Evolutionary conservation across 2,888 invertebrate genomes (phyloP).

Genomic region (Pyrocoelia pectoralis): DNA sequence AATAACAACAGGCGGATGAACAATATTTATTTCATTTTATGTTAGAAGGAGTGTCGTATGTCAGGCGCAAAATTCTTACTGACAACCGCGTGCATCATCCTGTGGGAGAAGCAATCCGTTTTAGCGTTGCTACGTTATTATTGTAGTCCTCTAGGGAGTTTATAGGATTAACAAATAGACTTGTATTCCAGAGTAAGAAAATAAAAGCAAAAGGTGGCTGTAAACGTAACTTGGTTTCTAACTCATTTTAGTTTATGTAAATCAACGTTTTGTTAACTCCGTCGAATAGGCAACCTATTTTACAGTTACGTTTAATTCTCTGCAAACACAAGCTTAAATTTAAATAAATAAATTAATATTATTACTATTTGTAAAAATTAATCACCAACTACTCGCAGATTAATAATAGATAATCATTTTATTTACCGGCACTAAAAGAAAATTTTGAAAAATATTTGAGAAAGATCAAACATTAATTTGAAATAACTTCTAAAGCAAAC

Average conservation of each 20-base stretch:
- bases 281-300: too few species aligned
- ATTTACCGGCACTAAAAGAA: too few species aligned
- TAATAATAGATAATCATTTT: too few species aligned
- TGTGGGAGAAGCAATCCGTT: constrained; percentile 37
- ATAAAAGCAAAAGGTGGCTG: constrained; percentile 10
- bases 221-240: constrained; percentile 24
- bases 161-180: constrained; percentile 30
- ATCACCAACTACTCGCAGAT: too few species aligned
- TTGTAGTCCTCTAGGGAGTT: constrained; percentile 38
- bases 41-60: constrained; percentile 49
- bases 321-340: too few species aligned
- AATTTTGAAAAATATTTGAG: too few species aligned
- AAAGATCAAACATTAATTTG: too few species aligned
- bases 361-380: too few species aligned
- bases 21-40: constrained; percentile 52
- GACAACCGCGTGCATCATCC: constrained; percentile 50
- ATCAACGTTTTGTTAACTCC: too few species aligned
- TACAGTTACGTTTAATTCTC: too few species aligned
- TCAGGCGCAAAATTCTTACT: constrained; percentile 52
- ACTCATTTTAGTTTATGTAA: constrained; percentile 20
- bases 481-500: too few species aligned
- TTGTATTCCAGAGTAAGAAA: constrained; percentile 10
- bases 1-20: constrained; percentile 47
- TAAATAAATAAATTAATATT: too few species aligned
- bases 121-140: constrained; percentile 39